These are phyloP conservation scores for Plagiodera versicolora DNA, from an alignment of 2,888 invertebrate species.

Conservation along the genomic window DNA sequence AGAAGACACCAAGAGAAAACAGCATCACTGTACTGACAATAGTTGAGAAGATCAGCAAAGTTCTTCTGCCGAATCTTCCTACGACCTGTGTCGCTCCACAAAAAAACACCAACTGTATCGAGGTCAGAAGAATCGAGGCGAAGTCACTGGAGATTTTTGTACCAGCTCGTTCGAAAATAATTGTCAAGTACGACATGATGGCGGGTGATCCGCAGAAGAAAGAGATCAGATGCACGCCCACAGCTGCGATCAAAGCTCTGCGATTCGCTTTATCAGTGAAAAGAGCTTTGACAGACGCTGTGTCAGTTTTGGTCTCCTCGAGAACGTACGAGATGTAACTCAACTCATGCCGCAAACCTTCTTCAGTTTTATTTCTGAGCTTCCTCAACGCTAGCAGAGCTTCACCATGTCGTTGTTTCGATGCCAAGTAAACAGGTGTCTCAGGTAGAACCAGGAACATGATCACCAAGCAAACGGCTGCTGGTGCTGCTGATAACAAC, in stretches of 20 bases:
- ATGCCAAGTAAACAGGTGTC: neutral
- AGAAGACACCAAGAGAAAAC: slow-evolving; percentile 29
- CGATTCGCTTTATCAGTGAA: neutral
- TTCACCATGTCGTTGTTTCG: neutral
- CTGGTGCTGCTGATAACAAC: neutral
- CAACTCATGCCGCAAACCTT: neutral
- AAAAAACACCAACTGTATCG: slow-evolving; percentile 73
- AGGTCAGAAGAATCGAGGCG: slow-evolving; percentile 74
- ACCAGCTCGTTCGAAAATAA: neutral
- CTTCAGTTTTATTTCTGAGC: neutral
- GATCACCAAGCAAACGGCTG: neutral
- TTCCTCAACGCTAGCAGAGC: neutral
- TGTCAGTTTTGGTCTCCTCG: neutral
- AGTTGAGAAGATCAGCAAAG: slow-evolving; percentile 66
- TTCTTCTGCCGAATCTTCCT: slow-evolving; percentile 72
- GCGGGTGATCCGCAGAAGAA: neutral
- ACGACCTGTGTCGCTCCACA: slow-evolving; percentile 73
- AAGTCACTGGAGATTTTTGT: slow-evolving; percentile 58
- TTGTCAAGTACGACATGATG: neutral
- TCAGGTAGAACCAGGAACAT: slow-evolving; percentile 4
- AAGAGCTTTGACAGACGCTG: too few relatives aligned
- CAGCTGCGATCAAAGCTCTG: too few relatives aligned
- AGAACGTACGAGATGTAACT: neutral
- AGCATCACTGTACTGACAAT: slow-evolving; percentile 63
- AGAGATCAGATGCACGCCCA: too few relatives aligned